Evolutionary conservation across 2,888 invertebrate species (phyloP), one percentile per base, ranked within the genome.

Genomic region (Slavum lentiscoides): DNA sequence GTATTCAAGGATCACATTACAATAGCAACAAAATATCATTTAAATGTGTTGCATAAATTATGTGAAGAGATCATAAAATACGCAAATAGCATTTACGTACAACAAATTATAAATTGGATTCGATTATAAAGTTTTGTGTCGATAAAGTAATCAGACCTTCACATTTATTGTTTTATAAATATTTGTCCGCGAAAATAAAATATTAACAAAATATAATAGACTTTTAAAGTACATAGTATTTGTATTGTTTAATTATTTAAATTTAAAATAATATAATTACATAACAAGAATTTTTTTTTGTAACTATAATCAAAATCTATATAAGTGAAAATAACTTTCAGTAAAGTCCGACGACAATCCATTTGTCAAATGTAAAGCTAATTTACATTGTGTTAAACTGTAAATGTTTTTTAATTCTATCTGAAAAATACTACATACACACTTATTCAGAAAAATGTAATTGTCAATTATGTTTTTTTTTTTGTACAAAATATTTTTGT

Each of bases 41-140:
- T 39, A 23, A 43, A 64, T 23, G 62, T 77, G 77, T 72, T 70
- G 69, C 62, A 80, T 80, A 80, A 64, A 62, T 80, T 58, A 80
- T 80, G 77, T 80, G 70, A 70, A 80, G 77, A 80, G 77, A 80
- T 80, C 77, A 80, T 80, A 80, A 80, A 70, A 80, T 70, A 77
- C 70, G 77, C 77, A 80, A 80, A 70, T 70, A 80, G 62, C 17
- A 53, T 64, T 80, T 80, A 39, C 69, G 70, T 64, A 80, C n/a
- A 80, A 55, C 62, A 70, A 80, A 75, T 75, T 70, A 80, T 55
- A 62, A 80, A 80, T 64, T 70, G 77, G 21, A 70, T 80, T 49
- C 13, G 39, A 55, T 23, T 70, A 64, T 70, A 62, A 70, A 30
- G 39, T 64, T 64, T 55, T 70, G 21, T 70, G 43, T 64, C 8